Conservation (phyloP, 2,888 invertebrate genomes). For the Scotopteryx bipunctaria region DNA sequence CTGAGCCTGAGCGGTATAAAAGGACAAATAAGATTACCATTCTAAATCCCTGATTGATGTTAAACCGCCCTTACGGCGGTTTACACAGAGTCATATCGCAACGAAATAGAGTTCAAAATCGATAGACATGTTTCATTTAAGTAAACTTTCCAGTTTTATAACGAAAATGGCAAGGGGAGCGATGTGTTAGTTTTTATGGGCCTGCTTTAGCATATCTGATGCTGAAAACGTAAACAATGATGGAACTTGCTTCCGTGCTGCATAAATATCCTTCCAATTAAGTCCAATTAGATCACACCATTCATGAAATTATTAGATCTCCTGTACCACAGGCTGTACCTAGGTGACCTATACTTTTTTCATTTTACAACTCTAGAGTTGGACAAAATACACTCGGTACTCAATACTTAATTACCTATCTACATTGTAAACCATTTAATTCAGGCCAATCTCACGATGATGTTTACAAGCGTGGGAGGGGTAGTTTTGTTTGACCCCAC, state of each 20-base stretch:
- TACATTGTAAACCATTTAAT: no score
- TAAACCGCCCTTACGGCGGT: conserved; percentile 52
- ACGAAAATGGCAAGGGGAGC: conserved; percentile 23
- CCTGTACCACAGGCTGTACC: not conserved
- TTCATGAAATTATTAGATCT: not conserved
- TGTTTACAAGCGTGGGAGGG: no score
- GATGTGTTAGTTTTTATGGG: conserved; percentile 36
- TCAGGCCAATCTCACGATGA: no score
- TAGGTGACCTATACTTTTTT: not conserved
- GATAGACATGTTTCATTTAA: conserved; percentile 30
- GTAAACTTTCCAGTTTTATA: conserved; percentile 23
- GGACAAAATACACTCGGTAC: no score
- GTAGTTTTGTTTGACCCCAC: no score
- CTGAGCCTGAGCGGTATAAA: conserved; percentile 39
- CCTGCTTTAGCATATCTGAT: conserved; percentile 24
- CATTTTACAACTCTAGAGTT: not conserved
- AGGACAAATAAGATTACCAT: conserved; percentile 67
- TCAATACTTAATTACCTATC: no score
- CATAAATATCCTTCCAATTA: conserved; percentile 4
- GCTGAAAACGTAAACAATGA: conserved; percentile 17
- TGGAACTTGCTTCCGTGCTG: conserved; percentile 5
- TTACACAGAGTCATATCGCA: conserved; percentile 53
- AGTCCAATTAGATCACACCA: not conserved
- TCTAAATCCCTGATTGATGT: conserved; percentile 74
- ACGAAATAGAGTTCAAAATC: conserved; percentile 32